These are phyloP conservation scores for Bombus pyrosoma DNA, from an alignment of 1,140 invertebrate species.

Conservation along the genomic window DNA sequence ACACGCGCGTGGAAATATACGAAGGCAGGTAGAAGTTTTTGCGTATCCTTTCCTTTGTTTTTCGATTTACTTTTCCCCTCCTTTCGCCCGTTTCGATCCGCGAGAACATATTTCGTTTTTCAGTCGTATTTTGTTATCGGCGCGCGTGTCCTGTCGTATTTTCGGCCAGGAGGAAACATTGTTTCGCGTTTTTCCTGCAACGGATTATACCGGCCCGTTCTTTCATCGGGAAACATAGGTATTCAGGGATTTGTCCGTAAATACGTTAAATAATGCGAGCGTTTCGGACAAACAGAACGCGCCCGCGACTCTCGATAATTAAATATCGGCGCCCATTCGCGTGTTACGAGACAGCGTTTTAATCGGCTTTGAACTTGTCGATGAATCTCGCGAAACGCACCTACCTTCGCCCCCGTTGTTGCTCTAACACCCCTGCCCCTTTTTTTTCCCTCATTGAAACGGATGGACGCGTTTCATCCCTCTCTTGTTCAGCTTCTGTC, in stretches of 20 bases:
- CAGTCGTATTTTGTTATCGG: not conserved
- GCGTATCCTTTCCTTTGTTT: not conserved
- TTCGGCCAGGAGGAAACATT: not conserved
- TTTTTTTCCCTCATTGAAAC: not conserved
- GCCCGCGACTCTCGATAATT: slow-evolving; percentile 47
- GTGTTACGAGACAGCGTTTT: slow-evolving; percentile 52
- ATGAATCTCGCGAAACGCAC: slow-evolving; percentile 31
- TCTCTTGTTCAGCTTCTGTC: not conserved
- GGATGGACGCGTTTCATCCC: slow-evolving; percentile 4
- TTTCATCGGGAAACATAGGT: slow-evolving; percentile 23
- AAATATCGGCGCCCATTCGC: slow-evolving; percentile 48
- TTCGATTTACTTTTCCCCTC: slow-evolving; percentile 3
- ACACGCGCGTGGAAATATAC: not conserved
- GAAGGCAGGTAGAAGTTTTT: not conserved
- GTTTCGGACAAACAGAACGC: slow-evolving; percentile 22
- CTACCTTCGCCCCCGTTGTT: not conserved
- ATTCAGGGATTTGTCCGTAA: slow-evolving; percentile 39
- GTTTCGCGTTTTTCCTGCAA: not conserved
- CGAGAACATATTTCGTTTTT: not conserved
- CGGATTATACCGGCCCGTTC: slow-evolving; percentile 26
- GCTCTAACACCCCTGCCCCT: not conserved
- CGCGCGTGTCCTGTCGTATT: not conserved
- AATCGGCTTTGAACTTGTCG: slow-evolving; percentile 53
- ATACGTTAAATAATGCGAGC: slow-evolving; percentile 48
- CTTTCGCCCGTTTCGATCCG: not conserved